A percentile compares a stretch with the other conserved stretches of the same genome.
Conservation (phyloP, 2,797 vertebrate species). For the Gymnothorax reevesii region DNA sequence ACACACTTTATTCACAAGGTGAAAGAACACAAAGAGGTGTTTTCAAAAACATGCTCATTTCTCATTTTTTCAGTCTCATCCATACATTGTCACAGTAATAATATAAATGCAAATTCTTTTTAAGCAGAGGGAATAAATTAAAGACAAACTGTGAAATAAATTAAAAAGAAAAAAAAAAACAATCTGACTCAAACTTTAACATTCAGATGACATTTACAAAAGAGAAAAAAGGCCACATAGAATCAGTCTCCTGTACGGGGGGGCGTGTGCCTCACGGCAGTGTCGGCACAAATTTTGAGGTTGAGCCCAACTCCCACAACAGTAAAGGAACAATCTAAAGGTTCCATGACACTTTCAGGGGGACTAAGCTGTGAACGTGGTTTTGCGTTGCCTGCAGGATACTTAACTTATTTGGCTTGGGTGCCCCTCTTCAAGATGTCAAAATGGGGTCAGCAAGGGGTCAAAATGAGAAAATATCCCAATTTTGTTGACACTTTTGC, state of each 20-base stretch:
- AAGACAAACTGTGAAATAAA: constrained; percentile 30
- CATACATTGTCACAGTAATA: background rate
- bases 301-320: too few relatives aligned
- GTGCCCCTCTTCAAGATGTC: too few relatives aligned
- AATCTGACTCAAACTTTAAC: background rate
- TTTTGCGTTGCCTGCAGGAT: too few relatives aligned
- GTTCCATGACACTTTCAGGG: too few relatives aligned
- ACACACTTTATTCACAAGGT: constrained; percentile 5
- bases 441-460: too few relatives aligned
- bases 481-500: too few relatives aligned
- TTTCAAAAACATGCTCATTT: background rate
- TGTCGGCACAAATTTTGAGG: too few relatives aligned
- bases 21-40: background rate
- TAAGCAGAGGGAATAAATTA: constrained; percentile 32
- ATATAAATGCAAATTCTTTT: constrained; percentile 8
- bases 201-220: constrained; percentile 14
- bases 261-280: too few relatives aligned
- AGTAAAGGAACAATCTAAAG: too few relatives aligned
- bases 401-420: too few relatives aligned
- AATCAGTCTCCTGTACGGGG: background rate
- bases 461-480: too few relatives aligned
- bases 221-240: background rate
- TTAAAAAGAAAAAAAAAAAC: constrained; percentile 14
- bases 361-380: too few relatives aligned
- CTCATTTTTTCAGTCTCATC: background rate